Base-by-base conservation (phyloP, 2,888 invertebrate genomes). In the Pocota personata region DNA sequence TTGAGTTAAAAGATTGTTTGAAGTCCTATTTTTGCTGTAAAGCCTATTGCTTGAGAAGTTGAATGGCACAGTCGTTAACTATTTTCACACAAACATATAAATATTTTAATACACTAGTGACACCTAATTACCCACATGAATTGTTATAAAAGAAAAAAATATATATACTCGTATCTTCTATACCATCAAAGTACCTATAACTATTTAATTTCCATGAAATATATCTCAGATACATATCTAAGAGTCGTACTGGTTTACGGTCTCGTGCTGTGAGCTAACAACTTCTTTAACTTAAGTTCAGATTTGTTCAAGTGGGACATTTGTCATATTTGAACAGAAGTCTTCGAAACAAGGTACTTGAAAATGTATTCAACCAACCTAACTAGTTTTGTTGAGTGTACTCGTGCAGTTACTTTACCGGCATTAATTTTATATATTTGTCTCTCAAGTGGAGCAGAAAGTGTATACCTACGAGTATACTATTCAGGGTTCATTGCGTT, bases 281-380 rank as follows among this genome's bases (percentile, higher is more conserved):
- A 71, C 62, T 43, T 52, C 60, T 35, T 48, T 35, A 57, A 79
- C 27, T 57, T 40, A 27, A 32, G 21, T 24, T 24, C 4, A 4
- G 24, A 24, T 24, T 24, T 35, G 3, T 40, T 32, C 37, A 66
- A 77, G 52, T 73, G 60, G 60, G 32, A 73, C 73, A 60, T 72
- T 73, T 78, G 60, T 69, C 73, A 78, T 66, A 69, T 55, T 52
- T 52, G n/a, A 73, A 32, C 16, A 10, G 12, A 60, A 35, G 52
- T 48, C 3, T 19, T 14, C 50, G 10, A 19, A 10, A n/a, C 7
- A 60, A 16, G 27, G 16, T 19, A 52, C 76, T 62, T 62, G 19
- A 69, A 62, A 64, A 14, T 35, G 1, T 24, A 48, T 24, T 35
- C 24, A 64, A 35, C 27, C 27, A 2, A 30, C 43, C 37, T 37